Percentiles rank a stretch among this genome's conserved stretches.
phyloP scores from a whole-genome alignment of 1,140 invertebrate species.

The Cydia splendana region DNA sequence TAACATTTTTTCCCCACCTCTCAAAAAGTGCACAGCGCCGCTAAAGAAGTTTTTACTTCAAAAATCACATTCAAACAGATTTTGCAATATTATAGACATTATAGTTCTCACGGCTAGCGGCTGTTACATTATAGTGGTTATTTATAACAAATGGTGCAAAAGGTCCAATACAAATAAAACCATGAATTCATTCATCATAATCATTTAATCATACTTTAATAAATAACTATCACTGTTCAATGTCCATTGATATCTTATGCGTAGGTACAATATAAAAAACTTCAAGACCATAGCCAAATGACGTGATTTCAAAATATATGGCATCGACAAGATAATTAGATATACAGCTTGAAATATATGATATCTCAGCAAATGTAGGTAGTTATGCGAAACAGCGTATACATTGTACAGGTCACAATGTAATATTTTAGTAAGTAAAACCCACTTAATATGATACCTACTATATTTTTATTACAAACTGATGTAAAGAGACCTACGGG shows the following conservation, averaged over 20 bases:
- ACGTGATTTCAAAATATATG: background rate
- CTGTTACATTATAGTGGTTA: too few relatives aligned
- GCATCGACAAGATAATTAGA: background rate
- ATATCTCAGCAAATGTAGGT: background rate
- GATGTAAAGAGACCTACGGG: too few relatives aligned
- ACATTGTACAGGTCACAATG: background rate
- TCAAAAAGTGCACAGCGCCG: too few relatives aligned
- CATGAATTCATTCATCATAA: conserved; percentile 35
- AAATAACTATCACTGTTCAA: conserved; percentile 53
- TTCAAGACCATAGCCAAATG: background rate
- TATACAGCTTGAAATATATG: conserved; percentile 14
- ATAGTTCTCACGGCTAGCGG: too few relatives aligned
- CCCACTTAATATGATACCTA: background rate
- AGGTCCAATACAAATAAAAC: background rate
- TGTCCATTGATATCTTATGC: conserved; percentile 36
- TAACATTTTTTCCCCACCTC: too few relatives aligned
- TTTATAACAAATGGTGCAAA: too few relatives aligned
- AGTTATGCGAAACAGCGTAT: conserved; percentile 8
- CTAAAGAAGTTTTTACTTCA: too few relatives aligned
- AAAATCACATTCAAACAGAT: too few relatives aligned
- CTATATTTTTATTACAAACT: too few relatives aligned
- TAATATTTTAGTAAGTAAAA: background rate
- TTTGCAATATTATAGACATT: too few relatives aligned
- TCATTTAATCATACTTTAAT: conserved; percentile 48
- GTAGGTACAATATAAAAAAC: conserved; percentile 16